Base-by-base conservation (phyloP, 1,140 invertebrate species). In the Globodera ellingtonae region DNA sequence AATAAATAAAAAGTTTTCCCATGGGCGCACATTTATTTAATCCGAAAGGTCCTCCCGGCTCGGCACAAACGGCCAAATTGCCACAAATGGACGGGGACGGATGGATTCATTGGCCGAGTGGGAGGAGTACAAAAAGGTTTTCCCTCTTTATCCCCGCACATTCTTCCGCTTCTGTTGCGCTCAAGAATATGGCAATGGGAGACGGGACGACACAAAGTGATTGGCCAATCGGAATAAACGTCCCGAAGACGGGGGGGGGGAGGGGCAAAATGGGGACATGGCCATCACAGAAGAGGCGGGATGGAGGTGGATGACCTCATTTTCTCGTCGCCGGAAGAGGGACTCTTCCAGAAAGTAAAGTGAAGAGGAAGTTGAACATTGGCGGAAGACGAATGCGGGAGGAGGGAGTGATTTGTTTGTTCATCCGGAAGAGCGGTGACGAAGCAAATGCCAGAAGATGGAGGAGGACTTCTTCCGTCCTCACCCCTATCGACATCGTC, bases 1-100 rank as follows among this genome's bases (percentile, higher is more conserved):
- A 62, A 62, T 62, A 62, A 62, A 62, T 62, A 62, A 62, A 62
- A 62, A 62, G 56, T 62, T 62, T 62, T 62, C 56, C 56, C 56
- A 62, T 62, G 56, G 56, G 56, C 56, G 56, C 56, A 62, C 56
- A 62, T 62, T 62, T 62, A 62, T 62, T 62, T 62, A 62, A 62
- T 62, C 56, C 56, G 56, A 62, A 59, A 62, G 56, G 56, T 62
- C 56, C 56, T 62, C 56, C 50, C 56, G 56, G 18, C 56, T 62
- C 56, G 56, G 56, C 15, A 62, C 56, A 62, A 62, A 62, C 15
- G 56, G 56, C 56, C 56, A 62, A 62, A 62, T 62, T 62, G 56
- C 13, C 56, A 62, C 56, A 62, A 62, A 62, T 62, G 56, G 56
- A 62, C 56, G 56, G 56, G 15, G 56, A 62, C 10, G 56, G 56